A percentile compares a stretch with the other conserved stretches of the same genome.
Conservation (phyloP, 2,113 vertebrate species). For the Psilopsiagon aymara region DNA sequence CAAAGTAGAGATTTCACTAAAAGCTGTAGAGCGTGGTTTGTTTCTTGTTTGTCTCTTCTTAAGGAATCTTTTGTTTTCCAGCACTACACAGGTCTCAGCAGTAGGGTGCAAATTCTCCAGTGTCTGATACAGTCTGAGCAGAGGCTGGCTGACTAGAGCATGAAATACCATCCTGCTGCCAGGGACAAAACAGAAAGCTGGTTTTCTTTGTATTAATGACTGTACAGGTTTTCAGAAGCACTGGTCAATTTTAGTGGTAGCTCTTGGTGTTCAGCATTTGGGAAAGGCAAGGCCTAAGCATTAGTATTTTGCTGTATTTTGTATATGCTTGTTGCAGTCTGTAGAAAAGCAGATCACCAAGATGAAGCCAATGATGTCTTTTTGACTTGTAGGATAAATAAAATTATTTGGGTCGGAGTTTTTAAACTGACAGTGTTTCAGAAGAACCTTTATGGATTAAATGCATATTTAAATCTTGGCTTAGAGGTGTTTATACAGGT, state of each 20-base stretch:
- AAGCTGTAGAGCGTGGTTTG: not conserved
- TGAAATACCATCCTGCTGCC: not conserved
- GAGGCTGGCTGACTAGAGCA: not conserved
- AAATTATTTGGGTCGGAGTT: not conserved
- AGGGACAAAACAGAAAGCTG: not conserved
- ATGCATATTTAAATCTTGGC: not conserved
- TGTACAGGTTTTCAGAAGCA: not conserved
- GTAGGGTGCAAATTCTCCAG: not conserved
- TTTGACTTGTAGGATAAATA: not conserved
- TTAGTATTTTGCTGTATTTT: not conserved
- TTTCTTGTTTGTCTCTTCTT: not conserved
- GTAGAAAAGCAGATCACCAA: not conserved
- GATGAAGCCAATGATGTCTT: not conserved
- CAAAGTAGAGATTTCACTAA: not conserved
- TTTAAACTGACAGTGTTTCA: not conserved
- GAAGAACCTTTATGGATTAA: slow-evolving; percentile 3
- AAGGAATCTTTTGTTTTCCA: not conserved
- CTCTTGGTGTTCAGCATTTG: not conserved
- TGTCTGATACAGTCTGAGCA: not conserved
- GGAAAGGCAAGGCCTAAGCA: not conserved
- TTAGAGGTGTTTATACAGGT: slow-evolving; percentile 16
- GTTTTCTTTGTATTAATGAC: not conserved
- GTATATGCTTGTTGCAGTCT: not conserved
- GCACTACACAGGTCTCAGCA: not conserved
- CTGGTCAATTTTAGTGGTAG: not conserved